These are phyloP conservation scores for Drosophila varians DNA, from an alignment of 1,140 invertebrate species.

Conservation along the genomic window DNA sequence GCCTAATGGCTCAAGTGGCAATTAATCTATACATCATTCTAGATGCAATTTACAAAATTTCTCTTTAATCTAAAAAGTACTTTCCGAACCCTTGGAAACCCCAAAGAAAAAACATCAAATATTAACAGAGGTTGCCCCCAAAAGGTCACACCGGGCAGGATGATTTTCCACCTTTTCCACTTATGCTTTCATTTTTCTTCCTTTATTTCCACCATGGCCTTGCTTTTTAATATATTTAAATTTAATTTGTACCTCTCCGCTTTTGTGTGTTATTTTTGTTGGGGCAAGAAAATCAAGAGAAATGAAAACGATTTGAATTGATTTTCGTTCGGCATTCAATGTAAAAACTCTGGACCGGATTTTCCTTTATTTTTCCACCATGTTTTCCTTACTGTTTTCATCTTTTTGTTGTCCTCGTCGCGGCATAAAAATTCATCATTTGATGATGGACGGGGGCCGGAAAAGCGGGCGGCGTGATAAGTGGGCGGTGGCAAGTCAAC, in stretches of 20 bases:
- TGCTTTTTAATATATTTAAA: constrained; percentile 5
- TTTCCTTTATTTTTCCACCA: constrained; percentile 24
- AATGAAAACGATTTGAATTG: constrained; percentile 3
- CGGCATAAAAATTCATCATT: constrained; percentile 62
- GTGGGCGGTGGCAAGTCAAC: constrained; percentile 50
- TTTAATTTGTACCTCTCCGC: constrained; percentile 5
- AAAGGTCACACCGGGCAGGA: constrained; percentile 5
- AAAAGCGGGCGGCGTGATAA: background rate
- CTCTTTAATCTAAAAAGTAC: background rate
- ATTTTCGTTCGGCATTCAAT: constrained; percentile 13
- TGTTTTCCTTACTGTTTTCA: constrained; percentile 10
- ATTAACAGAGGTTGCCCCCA: constrained; percentile 25
- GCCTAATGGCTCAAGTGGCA: background rate
- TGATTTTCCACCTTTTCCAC: constrained; percentile 16
- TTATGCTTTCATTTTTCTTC: background rate
- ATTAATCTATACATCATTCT: background rate
- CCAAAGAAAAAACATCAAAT: constrained; percentile 29
- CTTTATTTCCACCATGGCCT: background rate
- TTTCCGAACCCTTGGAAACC: background rate
- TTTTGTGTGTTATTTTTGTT: constrained; percentile 9
- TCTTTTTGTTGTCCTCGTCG: no score
- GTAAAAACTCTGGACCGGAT: constrained; percentile 3
- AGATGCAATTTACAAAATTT: background rate
- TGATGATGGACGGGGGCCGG: background rate
- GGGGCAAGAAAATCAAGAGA: constrained; percentile 1